Base-by-base conservation (phyloP, 2,797 vertebrate species). In the Macropodus opercularis region DNA sequence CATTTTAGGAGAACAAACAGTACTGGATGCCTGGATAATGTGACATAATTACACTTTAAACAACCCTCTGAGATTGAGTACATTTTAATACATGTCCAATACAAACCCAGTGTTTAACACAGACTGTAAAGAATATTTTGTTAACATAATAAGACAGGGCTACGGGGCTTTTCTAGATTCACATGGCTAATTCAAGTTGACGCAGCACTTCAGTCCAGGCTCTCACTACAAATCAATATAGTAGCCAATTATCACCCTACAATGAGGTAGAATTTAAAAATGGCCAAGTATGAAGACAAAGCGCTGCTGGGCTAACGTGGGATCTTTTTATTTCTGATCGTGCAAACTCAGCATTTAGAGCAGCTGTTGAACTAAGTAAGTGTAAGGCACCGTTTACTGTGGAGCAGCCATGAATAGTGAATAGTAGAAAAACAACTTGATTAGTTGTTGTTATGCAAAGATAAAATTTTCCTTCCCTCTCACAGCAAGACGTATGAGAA, bases 31-130 rank as follows among this genome's bases (percentile, higher is more conserved):
- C 43, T 1, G 24, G 54, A 21, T 49, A 48, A 59, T 73, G 29
- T 66, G 40, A 54, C 41, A 63, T 55, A 78, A 74, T 40, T 67
- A 55, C 59, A 66, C 15, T 27, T n/a, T n/a, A n/a, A n/a, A n/a
- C n/a, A n/a, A n/a, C n/a, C n/a, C n/a, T n/a, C n/a, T n/a, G n/a
- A n/a, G n/a, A n/a, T n/a, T n/a, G 5, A 42, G 36, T 53, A 42
- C 49, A 53, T 73, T 57, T 71, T 54, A 61, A 69, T 12, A 31
- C 29, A 31, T 11, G 12, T 10, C 12, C 12, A 10, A 31, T 31
- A 31, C 10, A 31, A 11, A 48, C 8, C 4, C 34, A 1, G 32
- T 32, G 38, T 51, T 55, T 44, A 71, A 53, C 19, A 56, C 48
- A 43, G 24, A 24, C 47, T 61, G 34, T 35, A 35, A 42, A 60